Evolutionary conservation across 2,888 invertebrate genomes (phyloP), one percentile per base, ranked within the genome.

Genomic region (Nesidiocoris tenuis): DNA sequence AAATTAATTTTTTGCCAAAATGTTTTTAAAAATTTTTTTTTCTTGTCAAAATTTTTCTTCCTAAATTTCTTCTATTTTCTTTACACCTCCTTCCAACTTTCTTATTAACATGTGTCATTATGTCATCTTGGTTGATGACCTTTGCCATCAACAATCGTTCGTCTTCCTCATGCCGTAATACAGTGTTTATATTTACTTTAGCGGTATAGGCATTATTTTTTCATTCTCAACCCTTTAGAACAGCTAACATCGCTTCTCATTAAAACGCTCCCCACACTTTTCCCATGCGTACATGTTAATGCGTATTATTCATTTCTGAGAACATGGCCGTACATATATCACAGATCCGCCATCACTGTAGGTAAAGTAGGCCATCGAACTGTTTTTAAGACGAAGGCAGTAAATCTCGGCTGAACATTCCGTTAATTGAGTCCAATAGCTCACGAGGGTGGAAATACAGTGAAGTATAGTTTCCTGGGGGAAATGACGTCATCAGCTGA

Each of bases 401-500:
- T 39, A 39, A 39, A 39, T 39, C 39, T 9, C 61, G 18, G 18
- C 19, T 2, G 61, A 61, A 61, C 21, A 19, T 61, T 18, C 21
- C 61, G 21, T 18, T 61, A 17, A 17, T 7, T 9, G 61, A 61
- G 21, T 61, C 21, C 61, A 61, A 61, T 61, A 61, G 61, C 21
- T 18, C 21, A 61, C 39, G 39, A 39, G 39, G 39, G 39, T 39
- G 39, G 39, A 39, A 39, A 39, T 39, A 39, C 59, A 19, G 59
- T 59, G 59, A 59, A 59, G 5, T 59, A 59, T 59, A 18, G 59
- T 19, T 59, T 59, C 59, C 59, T 59, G 59, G 5, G 16, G 59
- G 59, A 59, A 59, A 59, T 59, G 59, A 59, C 59, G 59, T 59
- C 59, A 59, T 16, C 59, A 18, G n/a, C n/a, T 59, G 2, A 18